Evolutionary conservation across 2,888 invertebrate genomes (phyloP).

Genomic region (Cephus rjabovi): DNA sequence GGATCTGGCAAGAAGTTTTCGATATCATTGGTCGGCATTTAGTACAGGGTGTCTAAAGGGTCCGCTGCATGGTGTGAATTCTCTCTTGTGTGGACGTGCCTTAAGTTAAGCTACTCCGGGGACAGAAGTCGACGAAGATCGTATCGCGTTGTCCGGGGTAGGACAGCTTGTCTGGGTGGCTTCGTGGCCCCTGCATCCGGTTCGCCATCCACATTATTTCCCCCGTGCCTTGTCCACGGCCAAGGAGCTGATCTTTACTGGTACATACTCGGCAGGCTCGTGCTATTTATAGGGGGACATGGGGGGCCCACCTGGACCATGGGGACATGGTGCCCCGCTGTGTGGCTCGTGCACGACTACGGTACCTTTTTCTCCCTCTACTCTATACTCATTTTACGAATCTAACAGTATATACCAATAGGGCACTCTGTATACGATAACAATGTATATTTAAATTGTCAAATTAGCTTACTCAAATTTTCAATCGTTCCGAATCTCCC

Average conservation of each 20-base stretch:
- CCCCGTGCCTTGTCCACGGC: conserved; percentile 44
- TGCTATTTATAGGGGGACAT: conserved; percentile 28
- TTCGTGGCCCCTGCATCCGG: conserved; percentile 58
- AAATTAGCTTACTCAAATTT: background rate
- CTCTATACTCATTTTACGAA: background rate
- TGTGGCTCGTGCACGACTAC: conserved; percentile 34
- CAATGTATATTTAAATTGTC: background rate
- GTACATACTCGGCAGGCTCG: conserved; percentile 23
- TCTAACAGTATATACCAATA: background rate
- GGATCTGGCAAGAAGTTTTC: background rate
- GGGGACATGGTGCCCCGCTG: conserved; percentile 32
- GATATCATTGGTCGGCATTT: background rate
- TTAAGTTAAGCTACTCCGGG: conserved; percentile 14
- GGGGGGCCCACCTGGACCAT: conserved; percentile 41
- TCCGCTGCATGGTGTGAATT: background rate
- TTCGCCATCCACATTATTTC: conserved; percentile 60
- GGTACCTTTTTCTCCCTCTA: background rate
- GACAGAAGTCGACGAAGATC: conserved; percentile 45
- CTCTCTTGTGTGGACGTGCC: background rate
- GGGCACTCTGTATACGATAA: background rate
- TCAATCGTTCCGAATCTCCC: background rate
- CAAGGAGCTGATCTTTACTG: conserved; percentile 30
- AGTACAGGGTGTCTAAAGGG: background rate
- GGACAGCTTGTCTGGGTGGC: conserved; percentile 42
- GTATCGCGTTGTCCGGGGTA: conserved; percentile 48